Evolutionary conservation across 2,888 invertebrate genomes (phyloP).

Genomic region (Pseudococcus longispinus): DNA sequence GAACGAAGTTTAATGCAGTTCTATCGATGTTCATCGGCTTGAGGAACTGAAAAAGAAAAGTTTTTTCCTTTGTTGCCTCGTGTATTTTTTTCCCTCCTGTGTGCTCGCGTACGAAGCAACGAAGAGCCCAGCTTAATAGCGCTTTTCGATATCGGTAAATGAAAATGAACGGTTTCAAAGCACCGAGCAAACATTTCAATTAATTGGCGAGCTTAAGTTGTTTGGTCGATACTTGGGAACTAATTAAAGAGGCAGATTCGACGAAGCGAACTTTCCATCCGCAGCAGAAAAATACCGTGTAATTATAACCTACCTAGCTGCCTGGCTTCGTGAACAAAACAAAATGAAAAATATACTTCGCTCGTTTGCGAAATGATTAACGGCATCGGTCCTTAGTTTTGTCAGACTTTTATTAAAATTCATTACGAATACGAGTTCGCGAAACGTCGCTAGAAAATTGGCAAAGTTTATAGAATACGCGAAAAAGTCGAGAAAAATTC

Average conservation of each 20-base stretch:
- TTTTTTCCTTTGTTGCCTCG: neutral
- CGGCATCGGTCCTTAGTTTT: conserved; percentile 15
- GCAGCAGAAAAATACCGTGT: conserved; percentile 27
- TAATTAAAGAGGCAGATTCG: conserved; percentile 33
- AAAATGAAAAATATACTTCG: conserved; percentile 11
- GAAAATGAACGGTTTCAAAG: conserved; percentile 16
- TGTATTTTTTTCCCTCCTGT: neutral
- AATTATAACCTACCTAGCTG: neutral
- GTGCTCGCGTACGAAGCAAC: neutral
- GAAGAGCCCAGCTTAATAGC: neutral
- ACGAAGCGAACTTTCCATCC: conserved; percentile 1
- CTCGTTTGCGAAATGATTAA: conserved; percentile 1
- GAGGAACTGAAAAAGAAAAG: neutral
- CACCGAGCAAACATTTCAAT: conserved; percentile 33
- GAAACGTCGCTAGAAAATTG: neutral
- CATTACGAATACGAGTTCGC: neutral
- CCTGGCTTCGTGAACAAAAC: neutral
- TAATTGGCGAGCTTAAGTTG: conserved; percentile 31
- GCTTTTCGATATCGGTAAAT: conserved; percentile 24
- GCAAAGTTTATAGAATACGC: neutral
- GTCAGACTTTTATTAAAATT: neutral
- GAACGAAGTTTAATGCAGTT: conserved; percentile 10
- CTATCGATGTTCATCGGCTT: neutral
- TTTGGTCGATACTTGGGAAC: conserved; percentile 41
- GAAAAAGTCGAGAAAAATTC: neutral